These are phyloP conservation scores for Asobara japonica DNA, from an alignment of 1,140 invertebrate genomes.

Conservation along the genomic window DNA sequence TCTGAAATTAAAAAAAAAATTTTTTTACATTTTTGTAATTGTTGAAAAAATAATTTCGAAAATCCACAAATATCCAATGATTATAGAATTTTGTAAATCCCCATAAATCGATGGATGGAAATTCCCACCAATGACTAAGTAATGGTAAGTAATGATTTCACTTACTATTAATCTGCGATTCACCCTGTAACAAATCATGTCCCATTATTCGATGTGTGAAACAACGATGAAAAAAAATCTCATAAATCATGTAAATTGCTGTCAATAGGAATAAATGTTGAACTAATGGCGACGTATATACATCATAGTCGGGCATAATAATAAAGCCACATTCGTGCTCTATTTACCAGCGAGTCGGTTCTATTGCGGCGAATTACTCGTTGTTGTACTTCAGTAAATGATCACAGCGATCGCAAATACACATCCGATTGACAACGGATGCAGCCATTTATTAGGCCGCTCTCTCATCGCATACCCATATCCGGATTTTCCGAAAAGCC, in stretches of 20 bases:
- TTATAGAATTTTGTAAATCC: no score
- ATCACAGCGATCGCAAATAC: constrained; percentile 1
- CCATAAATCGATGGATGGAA: no score
- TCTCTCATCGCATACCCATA: constrained; percentile 9
- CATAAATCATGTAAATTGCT: background rate
- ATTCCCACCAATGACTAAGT: no score
- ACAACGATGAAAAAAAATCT: background rate
- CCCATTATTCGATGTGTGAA: background rate
- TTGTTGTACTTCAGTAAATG: background rate
- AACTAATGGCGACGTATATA: no score
- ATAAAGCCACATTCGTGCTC: constrained; percentile 8
- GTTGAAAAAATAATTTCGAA: no score
- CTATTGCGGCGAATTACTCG: constrained; percentile 1
- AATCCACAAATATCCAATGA: no score
- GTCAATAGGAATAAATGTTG: background rate
- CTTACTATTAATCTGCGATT: background rate
- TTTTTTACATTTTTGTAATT: no score
- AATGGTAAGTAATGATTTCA: background rate
- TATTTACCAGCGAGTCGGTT: background rate
- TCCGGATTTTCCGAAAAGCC: background rate
- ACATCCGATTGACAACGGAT: constrained; percentile 16
- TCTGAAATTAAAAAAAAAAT: no score
- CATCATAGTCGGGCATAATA: background rate
- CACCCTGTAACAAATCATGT: no score
- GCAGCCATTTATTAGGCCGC: background rate